phyloP scores from a whole-genome alignment of 2,888 invertebrate genomes.

The Hydrotaea diabolus region DNA sequence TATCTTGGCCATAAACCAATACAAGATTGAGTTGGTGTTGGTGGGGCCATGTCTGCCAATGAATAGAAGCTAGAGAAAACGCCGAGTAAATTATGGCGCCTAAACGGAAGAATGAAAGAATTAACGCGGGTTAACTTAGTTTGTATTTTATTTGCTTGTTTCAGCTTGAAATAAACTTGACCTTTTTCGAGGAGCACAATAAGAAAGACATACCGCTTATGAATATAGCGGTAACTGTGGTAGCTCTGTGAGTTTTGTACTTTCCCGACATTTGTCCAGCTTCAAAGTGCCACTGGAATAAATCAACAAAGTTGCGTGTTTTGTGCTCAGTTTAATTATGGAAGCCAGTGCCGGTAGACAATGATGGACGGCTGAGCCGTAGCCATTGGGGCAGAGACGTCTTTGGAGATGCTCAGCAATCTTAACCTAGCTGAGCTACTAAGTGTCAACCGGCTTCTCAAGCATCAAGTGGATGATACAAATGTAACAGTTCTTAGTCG shows the following conservation, averaged over 20 bases:
- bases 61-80: not conserved
- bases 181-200: constrained; percentile 24
- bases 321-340: not conserved
- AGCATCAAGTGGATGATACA: not conserved
- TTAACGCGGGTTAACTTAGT: not conserved
- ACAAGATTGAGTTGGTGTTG: not conserved
- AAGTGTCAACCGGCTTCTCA: not conserved
- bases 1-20: not conserved
- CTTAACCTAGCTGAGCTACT: no score
- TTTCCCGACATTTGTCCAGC: no score
- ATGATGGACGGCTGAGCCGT: not conserved
- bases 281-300: constrained; percentile 14
- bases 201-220: no score
- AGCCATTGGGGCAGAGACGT: not conserved
- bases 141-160: not conserved
- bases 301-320: constrained; percentile 22
- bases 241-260: no score
- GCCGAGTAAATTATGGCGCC: constrained; percentile 27
- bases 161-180: constrained; percentile 17
- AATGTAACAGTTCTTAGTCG: not conserved
- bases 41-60: not conserved
- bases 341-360: not conserved
- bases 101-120: not conserved
- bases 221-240: no score
- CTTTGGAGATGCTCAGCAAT: no score